Percentiles rank a stretch among this genome's conserved stretches.
These are phyloP conservation scores for Conopomorpha cramerella DNA, from an alignment of 1,140 invertebrate genomes.

Conservation along the genomic window DNA sequence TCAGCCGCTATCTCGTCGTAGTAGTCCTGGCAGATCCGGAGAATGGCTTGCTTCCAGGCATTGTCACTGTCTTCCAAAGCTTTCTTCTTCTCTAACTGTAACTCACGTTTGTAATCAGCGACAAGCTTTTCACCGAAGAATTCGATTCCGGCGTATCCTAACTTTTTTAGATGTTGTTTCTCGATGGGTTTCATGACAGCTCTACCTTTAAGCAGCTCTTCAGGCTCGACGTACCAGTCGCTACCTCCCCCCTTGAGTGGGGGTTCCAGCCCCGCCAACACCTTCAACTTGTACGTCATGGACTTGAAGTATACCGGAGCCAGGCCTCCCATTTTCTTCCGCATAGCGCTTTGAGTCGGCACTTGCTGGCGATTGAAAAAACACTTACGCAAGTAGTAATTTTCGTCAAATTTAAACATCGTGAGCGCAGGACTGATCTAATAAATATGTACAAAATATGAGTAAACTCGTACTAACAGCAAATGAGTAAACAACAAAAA, in stretches of 20 bases:
- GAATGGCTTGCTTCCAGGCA: conserved; percentile 17
- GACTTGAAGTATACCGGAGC: conserved; percentile 41
- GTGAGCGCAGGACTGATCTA: not conserved
- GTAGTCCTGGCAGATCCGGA: too few species aligned
- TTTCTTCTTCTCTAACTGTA: conserved; percentile 20
- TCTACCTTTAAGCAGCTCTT: conserved; percentile 23
- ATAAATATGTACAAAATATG: not conserved
- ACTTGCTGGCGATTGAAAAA: conserved; percentile 27
- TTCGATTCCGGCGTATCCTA: conserved; percentile 25
- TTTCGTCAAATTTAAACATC: conserved; percentile 29
- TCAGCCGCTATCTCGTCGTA: too few species aligned
- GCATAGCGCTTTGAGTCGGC: conserved; percentile 40
- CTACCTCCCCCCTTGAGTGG: conserved; percentile 33
- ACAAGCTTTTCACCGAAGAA: conserved; percentile 19
- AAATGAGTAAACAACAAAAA: too few species aligned
- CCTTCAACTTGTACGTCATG: conserved; percentile 30
- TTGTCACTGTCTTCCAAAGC: conserved; percentile 21
- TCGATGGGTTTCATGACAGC: conserved; percentile 26
- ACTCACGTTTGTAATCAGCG: conserved; percentile 14
- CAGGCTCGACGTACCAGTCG: conserved; percentile 35
- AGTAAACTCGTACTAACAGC: too few species aligned
- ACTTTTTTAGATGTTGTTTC: conserved; percentile 20
- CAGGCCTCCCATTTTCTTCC: conserved; percentile 27
- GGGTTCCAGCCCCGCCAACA: conserved; percentile 35
- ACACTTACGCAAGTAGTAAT: conserved; percentile 34